Percentiles rank a stretch among this genome's conserved stretches.
phyloP scores from a whole-genome alignment of 2,113 vertebrate species.

The Chionodraco myersi region DNA sequence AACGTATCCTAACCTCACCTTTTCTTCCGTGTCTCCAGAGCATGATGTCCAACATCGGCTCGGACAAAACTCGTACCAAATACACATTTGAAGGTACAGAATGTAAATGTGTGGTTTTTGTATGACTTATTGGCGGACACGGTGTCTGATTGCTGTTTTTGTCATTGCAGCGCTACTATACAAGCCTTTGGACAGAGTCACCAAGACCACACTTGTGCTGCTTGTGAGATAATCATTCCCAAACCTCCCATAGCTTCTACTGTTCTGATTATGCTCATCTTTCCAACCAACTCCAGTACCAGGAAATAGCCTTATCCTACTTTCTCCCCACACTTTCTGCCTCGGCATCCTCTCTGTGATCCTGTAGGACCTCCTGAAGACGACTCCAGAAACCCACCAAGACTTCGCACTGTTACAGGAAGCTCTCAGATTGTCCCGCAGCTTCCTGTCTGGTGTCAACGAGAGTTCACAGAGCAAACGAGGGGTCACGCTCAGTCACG shows the following conservation, averaged over 20 bases:
- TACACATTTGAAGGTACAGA: constrained; percentile 82
- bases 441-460: constrained; percentile 84
- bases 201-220: constrained; percentile 83
- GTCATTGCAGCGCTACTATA: constrained; percentile 80
- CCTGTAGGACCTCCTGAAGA: constrained; percentile 80
- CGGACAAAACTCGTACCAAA: constrained; percentile 69
- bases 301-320: neutral
- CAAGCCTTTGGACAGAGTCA: constrained; percentile 84
- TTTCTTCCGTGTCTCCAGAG: constrained; percentile 64
- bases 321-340: too few relatives aligned
- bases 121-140: neutral
- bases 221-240: constrained; percentile 64
- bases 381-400: constrained; percentile 75
- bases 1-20: neutral
- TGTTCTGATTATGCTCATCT: neutral
- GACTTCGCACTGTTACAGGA: constrained; percentile 78
- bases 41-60: constrained; percentile 76
- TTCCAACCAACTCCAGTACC: neutral
- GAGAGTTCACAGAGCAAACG: constrained; percentile 80
- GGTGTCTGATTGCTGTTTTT: constrained; percentile 20
- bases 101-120: too few relatives aligned
- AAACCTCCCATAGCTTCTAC: neutral
- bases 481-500: constrained; percentile 79
- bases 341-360: neutral
- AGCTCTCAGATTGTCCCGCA: constrained; percentile 80